Evolutionary conservation across 2,113 vertebrate genomes (phyloP).

Genomic region (Podarcis raffonei): DNA sequence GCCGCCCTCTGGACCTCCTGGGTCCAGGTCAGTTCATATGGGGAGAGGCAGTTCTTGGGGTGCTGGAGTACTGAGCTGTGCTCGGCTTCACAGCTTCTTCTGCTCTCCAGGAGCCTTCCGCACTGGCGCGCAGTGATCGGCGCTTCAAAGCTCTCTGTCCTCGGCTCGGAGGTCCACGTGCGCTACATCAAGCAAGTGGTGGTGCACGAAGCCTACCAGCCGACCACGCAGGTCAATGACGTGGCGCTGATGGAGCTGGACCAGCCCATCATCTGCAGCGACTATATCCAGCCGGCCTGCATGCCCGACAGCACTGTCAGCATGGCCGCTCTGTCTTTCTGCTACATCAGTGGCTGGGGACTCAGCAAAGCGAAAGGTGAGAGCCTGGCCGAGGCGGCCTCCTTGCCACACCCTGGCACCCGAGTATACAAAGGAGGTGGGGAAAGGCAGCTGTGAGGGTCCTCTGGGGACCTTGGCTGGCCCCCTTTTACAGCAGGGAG

Average conservation of each 20-base stretch:
- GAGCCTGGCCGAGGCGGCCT: neutral
- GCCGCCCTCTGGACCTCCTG: neutral
- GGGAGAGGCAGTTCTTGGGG: too few relatives aligned
- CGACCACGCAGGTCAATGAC: constrained; percentile 48
- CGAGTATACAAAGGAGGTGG: neutral
- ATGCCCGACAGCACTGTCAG: constrained; percentile 50
- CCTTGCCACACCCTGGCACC: accelerated
- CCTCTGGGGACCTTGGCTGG: neutral
- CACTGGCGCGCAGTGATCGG: constrained; percentile 70
- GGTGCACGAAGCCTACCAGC: constrained; percentile 60
- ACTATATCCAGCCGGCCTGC: constrained; percentile 54
- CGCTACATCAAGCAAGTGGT: constrained; percentile 59
- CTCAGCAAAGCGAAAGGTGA: constrained; percentile 14
- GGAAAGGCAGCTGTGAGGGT: neutral
- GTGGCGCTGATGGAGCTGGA: constrained; percentile 68
- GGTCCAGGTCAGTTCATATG: neutral
- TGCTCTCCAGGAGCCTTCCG: constrained; percentile 46
- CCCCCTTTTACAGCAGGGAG: neutral
- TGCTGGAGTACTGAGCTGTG: neutral
- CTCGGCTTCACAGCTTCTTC: neutral
- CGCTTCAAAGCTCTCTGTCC: constrained; percentile 24
- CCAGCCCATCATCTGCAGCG: constrained; percentile 52
- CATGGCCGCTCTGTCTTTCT: constrained; percentile 14
- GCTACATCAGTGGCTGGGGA: constrained; percentile 50
- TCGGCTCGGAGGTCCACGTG: constrained; percentile 52